phyloP scores from a whole-genome alignment of 2,888 invertebrate species.

The Drosophila buzzatii region DNA sequence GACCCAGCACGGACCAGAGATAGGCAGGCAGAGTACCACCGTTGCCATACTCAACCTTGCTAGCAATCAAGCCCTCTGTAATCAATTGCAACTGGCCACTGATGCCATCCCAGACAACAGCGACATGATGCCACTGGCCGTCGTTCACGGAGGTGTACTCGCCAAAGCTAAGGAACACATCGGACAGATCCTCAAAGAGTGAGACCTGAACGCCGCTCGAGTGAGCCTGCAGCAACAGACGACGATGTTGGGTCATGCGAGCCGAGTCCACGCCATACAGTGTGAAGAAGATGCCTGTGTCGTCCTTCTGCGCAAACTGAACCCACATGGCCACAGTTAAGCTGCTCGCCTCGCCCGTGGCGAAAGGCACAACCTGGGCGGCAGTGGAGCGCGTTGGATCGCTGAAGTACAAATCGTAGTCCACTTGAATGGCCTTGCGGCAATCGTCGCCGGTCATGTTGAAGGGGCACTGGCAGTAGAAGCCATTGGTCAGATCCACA shows the following conservation, averaged over 20 bases:
- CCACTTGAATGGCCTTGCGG: constrained; percentile 98
- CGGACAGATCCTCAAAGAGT: constrained; percentile 94
- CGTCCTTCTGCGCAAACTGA: constrained; percentile 95
- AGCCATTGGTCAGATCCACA: constrained; percentile 94
- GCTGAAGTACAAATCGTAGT: constrained; percentile 98
- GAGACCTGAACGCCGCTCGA: constrained; percentile 97
- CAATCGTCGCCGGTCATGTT: constrained; percentile 98
- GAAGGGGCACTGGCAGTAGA: constrained; percentile 98
- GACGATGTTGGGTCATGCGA: constrained; percentile 91
- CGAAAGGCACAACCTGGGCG: constrained; percentile 96
- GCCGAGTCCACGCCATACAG: constrained; percentile 95
- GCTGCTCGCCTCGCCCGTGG: constrained; percentile 90
- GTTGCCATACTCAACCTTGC: constrained; percentile 95
- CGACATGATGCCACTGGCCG: constrained; percentile 98
- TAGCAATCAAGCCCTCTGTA: constrained; percentile 98
- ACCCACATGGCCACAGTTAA: constrained; percentile 98
- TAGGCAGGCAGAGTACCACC: constrained; percentile 93
- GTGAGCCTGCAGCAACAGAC: constrained; percentile 95
- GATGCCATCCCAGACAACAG: constrained; percentile 97
- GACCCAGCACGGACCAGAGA: constrained; percentile 96
- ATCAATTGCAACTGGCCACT: constrained; percentile 95
- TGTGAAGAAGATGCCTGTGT: constrained; percentile 97
- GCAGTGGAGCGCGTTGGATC: constrained; percentile 96
- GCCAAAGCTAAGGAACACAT: constrained; percentile 95
- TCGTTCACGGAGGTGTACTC: constrained; percentile 97